phyloP scores from a whole-genome alignment of 2,888 invertebrate species.

The Thymelicus sylvestris region DNA sequence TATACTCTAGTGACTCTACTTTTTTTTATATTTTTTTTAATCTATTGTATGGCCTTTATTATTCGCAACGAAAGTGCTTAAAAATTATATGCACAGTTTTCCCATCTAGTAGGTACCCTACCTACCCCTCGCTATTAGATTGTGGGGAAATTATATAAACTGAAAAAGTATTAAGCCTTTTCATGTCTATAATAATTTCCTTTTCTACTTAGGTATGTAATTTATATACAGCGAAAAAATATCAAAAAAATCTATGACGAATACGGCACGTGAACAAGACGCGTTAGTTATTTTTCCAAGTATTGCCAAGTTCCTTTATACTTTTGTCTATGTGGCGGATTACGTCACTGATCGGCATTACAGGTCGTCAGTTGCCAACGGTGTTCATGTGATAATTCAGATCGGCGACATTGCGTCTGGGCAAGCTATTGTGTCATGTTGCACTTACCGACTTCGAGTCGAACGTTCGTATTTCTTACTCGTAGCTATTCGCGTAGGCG shows the following conservation, averaged over 20 bases:
- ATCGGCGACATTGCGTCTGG: conserved; percentile 76
- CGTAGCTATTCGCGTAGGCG: conserved; percentile 54
- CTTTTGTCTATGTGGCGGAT: conserved; percentile 12
- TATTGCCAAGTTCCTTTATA: conserved; percentile 8
- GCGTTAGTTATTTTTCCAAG: conserved; percentile 18
- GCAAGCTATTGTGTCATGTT: conserved; percentile 66
- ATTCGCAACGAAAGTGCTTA: too few relatives aligned
- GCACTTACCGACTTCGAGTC: conserved; percentile 64
- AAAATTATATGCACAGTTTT: too few relatives aligned
- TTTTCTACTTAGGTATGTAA: too few relatives aligned
- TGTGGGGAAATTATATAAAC: too few relatives aligned
- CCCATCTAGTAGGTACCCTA: too few relatives aligned
- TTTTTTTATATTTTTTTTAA: too few relatives aligned
- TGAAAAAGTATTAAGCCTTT: too few relatives aligned
- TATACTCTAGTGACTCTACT: too few relatives aligned
- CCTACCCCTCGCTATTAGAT: too few relatives aligned
- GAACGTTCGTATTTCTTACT: conserved; percentile 31
- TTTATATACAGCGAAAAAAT: not conserved
- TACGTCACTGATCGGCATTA: conserved; percentile 26
- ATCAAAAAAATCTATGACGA: conserved; percentile 8
- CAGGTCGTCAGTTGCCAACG: conserved; percentile 59
- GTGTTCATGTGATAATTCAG: conserved; percentile 62
- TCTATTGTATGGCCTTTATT: too few relatives aligned
- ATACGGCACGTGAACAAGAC: not conserved
- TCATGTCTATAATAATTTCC: too few relatives aligned